Base-by-base conservation (phyloP, 2,797 vertebrate species). In the Distichodus sexfasciatus region DNA sequence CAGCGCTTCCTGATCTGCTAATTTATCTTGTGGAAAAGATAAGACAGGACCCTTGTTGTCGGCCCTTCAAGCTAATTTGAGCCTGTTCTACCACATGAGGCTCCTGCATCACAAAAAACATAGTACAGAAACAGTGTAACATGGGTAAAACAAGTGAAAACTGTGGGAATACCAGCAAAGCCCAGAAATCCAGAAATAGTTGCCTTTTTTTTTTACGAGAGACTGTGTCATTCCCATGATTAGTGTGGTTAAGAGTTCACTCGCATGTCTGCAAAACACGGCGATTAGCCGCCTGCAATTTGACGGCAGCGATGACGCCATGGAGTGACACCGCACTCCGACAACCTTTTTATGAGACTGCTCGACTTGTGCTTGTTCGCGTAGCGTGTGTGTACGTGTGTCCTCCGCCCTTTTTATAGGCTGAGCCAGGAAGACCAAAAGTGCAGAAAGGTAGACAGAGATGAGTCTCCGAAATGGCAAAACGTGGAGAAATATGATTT, bases 171-270 rank as follows among this genome's bases (percentile, higher is more conserved):
- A n/a, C n/a, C n/a, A n/a, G n/a, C n/a, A n/a, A n/a, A n/a, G n/a
- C n/a, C n/a, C n/a, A n/a, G 85, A 88, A 85, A 83, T 69, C 75
- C 66, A 46, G 55, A 81, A 87, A 87, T 87, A 71, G 87, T 90
- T 91, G 83, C 87, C 85, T 77, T 82, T 75, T 69, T 29, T 81
- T 83, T 87, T 84, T 75, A 83, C 78, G 84, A 85, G 87, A 84
- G 81, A 84, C 76, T 76, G 65, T 46, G 51, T 78, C 11, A 85
- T 92, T 92, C 88, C 87, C 89, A 92, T 87, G 86, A 82, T 84
- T 83, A 83, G 84, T 81, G 87, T 88, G 87, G 84, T 81, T 83
- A 81, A 83, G 79, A 81, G 82, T 84, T 80, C 72, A 79, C 83
- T 74, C 82, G 86, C 88, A 89, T 86, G 83, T 89, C 82, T 89